Percentiles rank a stretch among this genome's conserved stretches.
These are phyloP conservation scores for Formicarius rufipectus DNA, from an alignment of 2,113 vertebrate species.

Conservation along the genomic window DNA sequence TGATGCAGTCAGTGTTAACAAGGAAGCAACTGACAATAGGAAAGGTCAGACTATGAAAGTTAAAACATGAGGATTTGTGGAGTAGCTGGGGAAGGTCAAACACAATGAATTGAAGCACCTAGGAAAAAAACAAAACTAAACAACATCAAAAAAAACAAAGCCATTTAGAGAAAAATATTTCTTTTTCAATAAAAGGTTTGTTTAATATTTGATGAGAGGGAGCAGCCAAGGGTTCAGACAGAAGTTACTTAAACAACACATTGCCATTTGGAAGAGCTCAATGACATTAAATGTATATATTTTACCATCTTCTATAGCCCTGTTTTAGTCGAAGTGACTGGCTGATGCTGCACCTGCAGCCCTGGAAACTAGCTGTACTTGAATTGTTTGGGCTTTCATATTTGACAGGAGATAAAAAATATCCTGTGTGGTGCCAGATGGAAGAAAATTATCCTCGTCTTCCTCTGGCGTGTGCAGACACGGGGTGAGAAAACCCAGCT, in stretches of 20 bases:
- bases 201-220: neutral
- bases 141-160: neutral
- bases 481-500: neutral
- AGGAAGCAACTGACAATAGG: neutral
- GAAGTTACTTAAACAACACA: neutral
- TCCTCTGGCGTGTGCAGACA: neutral
- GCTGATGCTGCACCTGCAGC: neutral
- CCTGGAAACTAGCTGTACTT: neutral
- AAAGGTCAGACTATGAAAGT: constrained; percentile 35
- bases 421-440: neutral
- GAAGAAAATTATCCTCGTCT: neutral
- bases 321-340: neutral
- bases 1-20: neutral
- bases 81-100: constrained; percentile 24
- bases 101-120: neutral
- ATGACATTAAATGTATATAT: neutral
- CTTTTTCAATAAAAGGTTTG: neutral
- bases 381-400: neutral
- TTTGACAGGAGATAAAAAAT: neutral
- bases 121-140: neutral
- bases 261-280: neutral
- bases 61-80: neutral
- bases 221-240: neutral
- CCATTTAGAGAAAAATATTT: neutral
- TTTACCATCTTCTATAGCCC: neutral